Percentiles rank a stretch among this genome's conserved stretches.
Conservation (phyloP, 2,113 vertebrate genomes). For the Gracilinanus agilis region DNA sequence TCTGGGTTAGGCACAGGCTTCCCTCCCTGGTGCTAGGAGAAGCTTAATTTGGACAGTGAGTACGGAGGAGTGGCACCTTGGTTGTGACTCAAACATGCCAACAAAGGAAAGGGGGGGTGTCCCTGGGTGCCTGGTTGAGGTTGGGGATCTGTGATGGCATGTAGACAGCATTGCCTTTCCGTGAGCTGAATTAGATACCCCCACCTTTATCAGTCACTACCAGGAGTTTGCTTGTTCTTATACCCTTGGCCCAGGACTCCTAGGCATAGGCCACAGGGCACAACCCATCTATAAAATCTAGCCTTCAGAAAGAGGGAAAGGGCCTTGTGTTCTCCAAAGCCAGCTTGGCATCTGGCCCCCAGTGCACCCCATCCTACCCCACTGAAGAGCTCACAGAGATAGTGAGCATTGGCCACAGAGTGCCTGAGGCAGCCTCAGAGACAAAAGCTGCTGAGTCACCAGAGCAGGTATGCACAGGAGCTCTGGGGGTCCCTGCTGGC, state of each 20-base stretch:
- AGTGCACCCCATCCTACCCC: not conserved
- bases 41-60: not conserved
- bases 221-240: not conserved
- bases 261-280: not conserved
- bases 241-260: not conserved
- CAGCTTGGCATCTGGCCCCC: not conserved
- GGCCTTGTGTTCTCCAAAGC: not conserved
- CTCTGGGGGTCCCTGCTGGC: not conserved
- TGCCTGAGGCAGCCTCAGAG: not conserved
- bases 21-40: not conserved
- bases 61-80: not conserved
- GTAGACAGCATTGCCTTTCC: not conserved
- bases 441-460: not conserved
- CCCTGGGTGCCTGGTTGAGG: not conserved
- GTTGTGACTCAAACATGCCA: not conserved
- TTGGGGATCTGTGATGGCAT: not conserved
- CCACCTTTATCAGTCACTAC: not conserved
- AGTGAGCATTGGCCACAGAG: not conserved
- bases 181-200: not conserved
- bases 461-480: too few relatives aligned
- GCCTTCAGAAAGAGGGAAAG: not conserved
- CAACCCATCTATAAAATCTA: not conserved
- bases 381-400: not conserved
- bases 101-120: not conserved
- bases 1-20: not conserved